Base-by-base conservation (phyloP, 2,797 vertebrate genomes). In the Catostomus latipinnis region DNA sequence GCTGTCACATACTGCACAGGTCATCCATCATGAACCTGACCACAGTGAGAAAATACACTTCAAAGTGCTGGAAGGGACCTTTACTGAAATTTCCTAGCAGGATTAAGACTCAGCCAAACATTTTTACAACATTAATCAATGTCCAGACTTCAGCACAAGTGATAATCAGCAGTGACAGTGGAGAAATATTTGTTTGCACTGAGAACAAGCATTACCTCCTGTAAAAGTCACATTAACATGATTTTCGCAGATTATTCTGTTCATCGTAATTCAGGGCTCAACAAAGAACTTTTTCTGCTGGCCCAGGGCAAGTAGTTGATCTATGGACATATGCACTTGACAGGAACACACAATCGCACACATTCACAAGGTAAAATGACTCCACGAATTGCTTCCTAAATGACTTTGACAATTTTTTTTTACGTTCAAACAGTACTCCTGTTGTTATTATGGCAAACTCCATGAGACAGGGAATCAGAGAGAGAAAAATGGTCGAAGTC, bases 11-110 rank as follows among this genome's bases (percentile, higher is more conserved):
- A 57, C 60, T 52, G 60, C 43, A 53, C 56, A 62, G 18, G 45
- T 76, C 82, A 83, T 87, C 82, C 70, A 85, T 87, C 83, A 85
- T 48, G 8, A 78, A 57, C 18, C 63, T 83, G 83, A 83, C 46
- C 83, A 12, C 16, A 4, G 43, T 53, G 56, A 34, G n/a, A 80
- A 74, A 74, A 85, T 78, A 80, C 58, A 82, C 74, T 87, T 83
- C 67, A 87, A 85, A 82, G 66, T 61, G 67, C 57, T 69, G 71
- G 56, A 60, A 11, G 4, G 56, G 52, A 79, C 11, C 62, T 79
- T 83, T 68, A 82, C 74, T 78, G 77, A 82, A 69, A 84, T 72
- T 73, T 82, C 76, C 81, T 46, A 5, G 61, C 52, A 70, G 16
- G 13, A 58, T 18, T 70, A 73, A 74, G 73, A 60, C 68, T 81